Evolutionary conservation across 2,888 invertebrate genomes (phyloP).

Genomic region (Stenurella melanura): DNA sequence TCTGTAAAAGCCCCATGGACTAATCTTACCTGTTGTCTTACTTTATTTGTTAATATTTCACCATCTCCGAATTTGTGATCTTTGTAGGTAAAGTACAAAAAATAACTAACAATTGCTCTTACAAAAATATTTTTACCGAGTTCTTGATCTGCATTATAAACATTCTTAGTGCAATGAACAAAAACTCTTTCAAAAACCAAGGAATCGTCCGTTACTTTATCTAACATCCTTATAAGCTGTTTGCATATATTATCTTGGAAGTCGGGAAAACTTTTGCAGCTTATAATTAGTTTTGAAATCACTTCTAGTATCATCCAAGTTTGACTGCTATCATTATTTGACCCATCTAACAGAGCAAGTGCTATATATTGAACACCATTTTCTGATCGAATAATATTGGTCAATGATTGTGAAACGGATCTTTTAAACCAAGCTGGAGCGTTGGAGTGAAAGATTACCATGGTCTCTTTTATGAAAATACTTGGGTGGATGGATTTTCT

Average conservation of each 20-base stretch:
- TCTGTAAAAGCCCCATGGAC: conserved; percentile 63
- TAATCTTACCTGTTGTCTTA: conserved; percentile 62
- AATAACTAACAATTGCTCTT: conserved; percentile 50
- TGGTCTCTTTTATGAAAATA: conserved; percentile 81
- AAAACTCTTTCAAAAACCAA: conserved; percentile 71
- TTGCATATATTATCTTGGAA: conserved; percentile 76
- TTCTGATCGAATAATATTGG: conserved; percentile 76
- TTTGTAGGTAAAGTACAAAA: conserved; percentile 59
- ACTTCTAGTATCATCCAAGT: conserved; percentile 83
- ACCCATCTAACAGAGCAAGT: conserved; percentile 77
- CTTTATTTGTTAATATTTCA: conserved; percentile 62
- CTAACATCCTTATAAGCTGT: conserved; percentile 74
- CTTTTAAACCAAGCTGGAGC: conserved; percentile 80
- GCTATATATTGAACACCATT: conserved; percentile 81
- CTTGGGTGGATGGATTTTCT: conserved; percentile 77
- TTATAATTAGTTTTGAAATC: conserved; percentile 79
- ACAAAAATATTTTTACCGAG: conserved; percentile 71
- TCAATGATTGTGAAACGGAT: conserved; percentile 78
- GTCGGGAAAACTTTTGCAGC: conserved; percentile 75
- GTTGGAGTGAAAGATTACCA: conserved; percentile 78
- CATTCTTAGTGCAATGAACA: conserved; percentile 75
- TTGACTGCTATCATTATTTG: conserved; percentile 73
- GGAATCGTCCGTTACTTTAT: conserved; percentile 51
- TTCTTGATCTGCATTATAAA: conserved; percentile 75
- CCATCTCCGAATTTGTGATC: conserved; percentile 63